Evolutionary conservation across 1,140 invertebrate species (phyloP), one percentile per base, ranked within the genome.

Genomic region (Sycobia sp.): DNA sequence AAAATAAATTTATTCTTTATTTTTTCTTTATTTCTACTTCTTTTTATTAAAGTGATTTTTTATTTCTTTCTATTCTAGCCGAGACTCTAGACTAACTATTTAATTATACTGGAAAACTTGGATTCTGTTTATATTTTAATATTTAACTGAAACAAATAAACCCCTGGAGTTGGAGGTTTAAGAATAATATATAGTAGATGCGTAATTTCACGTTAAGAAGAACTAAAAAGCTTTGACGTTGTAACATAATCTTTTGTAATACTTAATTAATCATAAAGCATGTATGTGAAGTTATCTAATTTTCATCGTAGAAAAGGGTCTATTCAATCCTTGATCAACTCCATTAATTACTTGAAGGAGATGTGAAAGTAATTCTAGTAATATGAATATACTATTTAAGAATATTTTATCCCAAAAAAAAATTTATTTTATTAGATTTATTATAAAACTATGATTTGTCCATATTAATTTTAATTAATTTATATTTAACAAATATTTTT

Each of bases 171-270:
- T 51, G 46, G 38, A 64, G 47, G 54, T 57, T 62, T 57, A 49
- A 56, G 13, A 38, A 51, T 51, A 64, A 41, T 64, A 46, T 64
- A 64, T 11, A 58, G 61, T 32, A 56, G 13, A 27, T 49, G 25
- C 25, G 44, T 56, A 29, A 49, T 60, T 60, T 51, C 34, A 36
- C 4, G 22, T 58, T 55, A 23, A 43, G 50, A 32, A 39, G 16
- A 50, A 20, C 41, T 20, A 41, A 22, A 47, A 51, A 23, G 14
- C 55, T 56, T 56, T 43, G 25, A 64, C 58, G 20, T 39, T 57
- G 46, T 64, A 64, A 51, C 47, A 46, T 64, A 51, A 62, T 43
- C 44, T 51, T 64, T 57, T 64, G 54, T 64, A 64, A 23, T 57
- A 51, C 32, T 63, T 57, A 44, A 51, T 51, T 57, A 29, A 64